These are phyloP conservation scores for Orthosia incerta DNA, from an alignment of 2,888 invertebrate genomes.

Conservation along the genomic window DNA sequence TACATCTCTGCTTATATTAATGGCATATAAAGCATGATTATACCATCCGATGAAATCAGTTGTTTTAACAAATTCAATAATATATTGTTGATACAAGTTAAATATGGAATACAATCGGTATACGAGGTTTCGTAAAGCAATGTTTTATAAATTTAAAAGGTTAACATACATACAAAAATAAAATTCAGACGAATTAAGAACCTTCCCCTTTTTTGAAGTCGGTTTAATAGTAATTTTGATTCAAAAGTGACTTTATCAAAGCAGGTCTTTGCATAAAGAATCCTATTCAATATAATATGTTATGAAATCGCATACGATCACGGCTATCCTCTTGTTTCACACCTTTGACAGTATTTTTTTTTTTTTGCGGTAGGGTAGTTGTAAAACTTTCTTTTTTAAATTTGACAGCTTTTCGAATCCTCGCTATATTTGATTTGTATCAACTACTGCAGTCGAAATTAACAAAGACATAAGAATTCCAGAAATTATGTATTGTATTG, in stretches of 20 bases:
- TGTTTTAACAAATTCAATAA: conserved; percentile 32
- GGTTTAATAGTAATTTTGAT: too few species aligned
- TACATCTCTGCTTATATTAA: neutral
- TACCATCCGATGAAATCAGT: conserved; percentile 40
- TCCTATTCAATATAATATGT: too few species aligned
- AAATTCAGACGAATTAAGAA: too few species aligned
- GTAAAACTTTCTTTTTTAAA: neutral
- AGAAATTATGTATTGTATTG: conserved; percentile 57
- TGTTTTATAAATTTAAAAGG: neutral
- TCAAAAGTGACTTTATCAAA: too few species aligned
- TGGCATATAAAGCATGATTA: conserved; percentile 6
- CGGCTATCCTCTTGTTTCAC: too few species aligned
- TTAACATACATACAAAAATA: too few species aligned
- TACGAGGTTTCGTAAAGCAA: neutral
- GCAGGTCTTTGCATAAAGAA: too few species aligned
- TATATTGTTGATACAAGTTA: conserved; percentile 28
- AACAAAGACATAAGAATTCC: conserved; percentile 47
- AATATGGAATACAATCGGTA: neutral
- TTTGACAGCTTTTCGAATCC: neutral
- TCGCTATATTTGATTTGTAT: conserved; percentile 22
- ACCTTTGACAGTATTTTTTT: too few species aligned
- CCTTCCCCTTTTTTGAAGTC: too few species aligned
- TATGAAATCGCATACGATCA: too few species aligned
- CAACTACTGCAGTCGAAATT: conserved; percentile 8
- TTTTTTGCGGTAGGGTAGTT: too few species aligned